Percentiles rank a stretch among this genome's conserved stretches.
Conservation (phyloP, 2,113 vertebrate genomes). For the Corythaeola cristata region DNA sequence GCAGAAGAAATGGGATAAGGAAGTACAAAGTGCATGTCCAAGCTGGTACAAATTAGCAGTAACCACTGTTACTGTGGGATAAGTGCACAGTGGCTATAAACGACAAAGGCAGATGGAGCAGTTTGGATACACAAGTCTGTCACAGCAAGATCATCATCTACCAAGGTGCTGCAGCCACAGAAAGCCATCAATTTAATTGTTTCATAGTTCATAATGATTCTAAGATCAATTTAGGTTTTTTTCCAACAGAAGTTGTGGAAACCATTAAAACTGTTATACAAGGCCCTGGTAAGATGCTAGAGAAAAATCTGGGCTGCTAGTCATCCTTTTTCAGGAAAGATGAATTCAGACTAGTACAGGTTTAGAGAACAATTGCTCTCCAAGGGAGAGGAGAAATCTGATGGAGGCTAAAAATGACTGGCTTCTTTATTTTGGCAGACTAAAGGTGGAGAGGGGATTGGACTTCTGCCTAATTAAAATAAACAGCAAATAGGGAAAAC, state of each 20-base stretch:
- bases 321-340: neutral
- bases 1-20: neutral
- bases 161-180: neutral
- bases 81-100: neutral
- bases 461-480: neutral
- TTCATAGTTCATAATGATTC: neutral
- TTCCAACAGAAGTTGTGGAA: neutral
- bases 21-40: neutral
- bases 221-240: neutral
- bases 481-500: neutral
- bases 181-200: neutral
- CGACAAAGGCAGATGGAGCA: neutral
- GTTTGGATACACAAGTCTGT: neutral
- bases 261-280: neutral
- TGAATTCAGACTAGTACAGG: neutral
- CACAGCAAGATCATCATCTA: neutral
- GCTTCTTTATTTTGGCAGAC: neutral
- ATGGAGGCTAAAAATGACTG: neutral
- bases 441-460: neutral
- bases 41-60: neutral
- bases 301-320: neutral
- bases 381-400: neutral
- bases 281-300: neutral
- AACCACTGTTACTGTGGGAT: neutral
- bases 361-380: neutral